Evolutionary conservation across 2,113 vertebrate species (phyloP), one percentile per base, ranked within the genome.

Genomic region (Eira barbara): DNA sequence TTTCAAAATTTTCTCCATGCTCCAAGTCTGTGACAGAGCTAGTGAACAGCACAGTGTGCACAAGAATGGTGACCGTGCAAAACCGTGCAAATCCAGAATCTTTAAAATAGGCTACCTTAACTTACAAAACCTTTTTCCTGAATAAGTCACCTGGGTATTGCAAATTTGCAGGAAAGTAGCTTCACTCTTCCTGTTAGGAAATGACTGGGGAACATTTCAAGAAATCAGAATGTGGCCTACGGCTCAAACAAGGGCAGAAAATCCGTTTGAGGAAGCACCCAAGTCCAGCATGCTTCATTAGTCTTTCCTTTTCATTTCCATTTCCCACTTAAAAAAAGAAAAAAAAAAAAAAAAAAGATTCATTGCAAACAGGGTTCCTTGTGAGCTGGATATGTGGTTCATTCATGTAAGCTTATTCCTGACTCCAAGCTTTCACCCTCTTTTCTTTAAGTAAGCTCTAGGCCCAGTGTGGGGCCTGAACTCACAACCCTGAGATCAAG

Each of bases 251-350:
- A 79, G 18, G 7, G 57, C 1, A 79, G 25, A 47, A 91, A 42
- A 47, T 67, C 11, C 57, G 57, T 31, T 34, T 57, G 49, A 74
- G 27, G 9, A 57, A 87, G 31, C 9, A 74, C 12, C 6, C 36
- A 12, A 11, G 47, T 52, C 63, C 23, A 67, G 21, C 0, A 23
- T 36, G 13, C 3, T 20, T 93, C 67, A 34, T 52, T 21, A 55
- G 39, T 95, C 55, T 59, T 81, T 79, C 39, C 52, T 83, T 93
- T 81, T 80, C 42, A 65, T 34, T 63, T 87, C 67, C 34, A 84
- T 57, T 89, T 76, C 14, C 45, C 61, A 59, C 4, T 79, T 4
- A 13, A 6, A 59, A 84, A 76, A n/a, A n/a, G n/a, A n/a, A n/a
- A n/a, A 76, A 61, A 55, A 12, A 29, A 7, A 49, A 52, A 59